Evolutionary conservation across 2,888 invertebrate genomes (phyloP).

Genomic region (Julus scanicus): DNA sequence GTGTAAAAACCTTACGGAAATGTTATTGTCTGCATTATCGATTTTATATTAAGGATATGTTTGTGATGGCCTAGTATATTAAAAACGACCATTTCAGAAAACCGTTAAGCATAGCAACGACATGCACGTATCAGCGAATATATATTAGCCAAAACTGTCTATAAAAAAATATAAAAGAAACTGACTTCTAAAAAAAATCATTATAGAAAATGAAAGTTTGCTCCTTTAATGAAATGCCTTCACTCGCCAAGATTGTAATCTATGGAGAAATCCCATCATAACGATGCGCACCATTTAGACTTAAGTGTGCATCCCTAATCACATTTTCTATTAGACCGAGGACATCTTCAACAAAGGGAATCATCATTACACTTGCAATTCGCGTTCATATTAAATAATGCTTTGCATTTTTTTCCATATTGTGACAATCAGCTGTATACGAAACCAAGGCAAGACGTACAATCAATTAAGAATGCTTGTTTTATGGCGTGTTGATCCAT

Average conservation of each 20-base stretch:
- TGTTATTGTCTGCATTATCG: not conserved
- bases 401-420: not conserved
- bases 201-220: not conserved
- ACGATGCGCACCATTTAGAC: conserved; percentile 39
- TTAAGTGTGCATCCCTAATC: conserved; percentile 30
- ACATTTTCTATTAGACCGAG: not conserved
- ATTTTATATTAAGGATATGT: not conserved
- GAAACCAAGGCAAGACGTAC: not conserved
- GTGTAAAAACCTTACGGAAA: not conserved
- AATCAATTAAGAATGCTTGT: not conserved
- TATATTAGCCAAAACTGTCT: no score
- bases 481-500: not conserved
- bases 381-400: not conserved
- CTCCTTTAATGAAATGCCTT: not conserved
- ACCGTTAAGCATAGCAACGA: not conserved
- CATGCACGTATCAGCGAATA: not conserved
- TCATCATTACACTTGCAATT: not conserved
- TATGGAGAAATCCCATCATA: not conserved
- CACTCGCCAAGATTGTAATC: not conserved
- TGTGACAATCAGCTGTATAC: not conserved
- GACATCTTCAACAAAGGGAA: conserved; percentile 1
- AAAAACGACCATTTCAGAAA: not conserved
- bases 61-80: not conserved
- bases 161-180: not conserved
- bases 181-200: not conserved